phyloP scores from a whole-genome alignment of 2,888 invertebrate species.

The Trichopria drosophilae region DNA sequence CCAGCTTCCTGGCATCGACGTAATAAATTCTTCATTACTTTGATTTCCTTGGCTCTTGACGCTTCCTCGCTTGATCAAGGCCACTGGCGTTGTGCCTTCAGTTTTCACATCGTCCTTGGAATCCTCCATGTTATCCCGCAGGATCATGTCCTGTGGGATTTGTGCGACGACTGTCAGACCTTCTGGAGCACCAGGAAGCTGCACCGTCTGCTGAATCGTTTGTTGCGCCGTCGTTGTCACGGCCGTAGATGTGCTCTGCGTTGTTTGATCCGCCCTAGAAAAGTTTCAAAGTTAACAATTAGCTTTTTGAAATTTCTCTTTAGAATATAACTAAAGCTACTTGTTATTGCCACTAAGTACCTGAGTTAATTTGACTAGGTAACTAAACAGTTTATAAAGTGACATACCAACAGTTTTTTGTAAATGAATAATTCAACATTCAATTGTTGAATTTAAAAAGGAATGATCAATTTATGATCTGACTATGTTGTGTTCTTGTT shows the following conservation, averaged over 20 bases:
- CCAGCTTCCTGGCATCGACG: conserved; percentile 62
- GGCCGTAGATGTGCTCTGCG: conserved; percentile 56
- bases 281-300: no score
- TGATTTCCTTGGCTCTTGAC: conserved; percentile 57
- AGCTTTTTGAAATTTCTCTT: no score
- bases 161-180: conserved; percentile 72
- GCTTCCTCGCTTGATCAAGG: conserved; percentile 58
- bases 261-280: conserved; percentile 54
- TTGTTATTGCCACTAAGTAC: no score
- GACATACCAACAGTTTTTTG: no score
- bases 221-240: conserved; percentile 55
- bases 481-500: no score
- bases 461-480: no score
- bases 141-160: conserved; percentile 72
- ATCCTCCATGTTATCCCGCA: conserved; percentile 59
- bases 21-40: conserved; percentile 55
- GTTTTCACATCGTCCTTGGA: conserved; percentile 58
- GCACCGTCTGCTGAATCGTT: conserved; percentile 56
- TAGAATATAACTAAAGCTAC: no score
- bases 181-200: conserved; percentile 62
- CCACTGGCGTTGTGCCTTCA: conserved; percentile 59
- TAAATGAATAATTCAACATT: no score
- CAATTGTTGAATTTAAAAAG: no score
- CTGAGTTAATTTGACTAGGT: no score
- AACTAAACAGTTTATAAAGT: no score